Percentiles rank a stretch among this genome's conserved stretches.
Evolutionary conservation across 2,888 invertebrate species (phyloP).

Genomic region (Acanthosepion pharaonis): DNA sequence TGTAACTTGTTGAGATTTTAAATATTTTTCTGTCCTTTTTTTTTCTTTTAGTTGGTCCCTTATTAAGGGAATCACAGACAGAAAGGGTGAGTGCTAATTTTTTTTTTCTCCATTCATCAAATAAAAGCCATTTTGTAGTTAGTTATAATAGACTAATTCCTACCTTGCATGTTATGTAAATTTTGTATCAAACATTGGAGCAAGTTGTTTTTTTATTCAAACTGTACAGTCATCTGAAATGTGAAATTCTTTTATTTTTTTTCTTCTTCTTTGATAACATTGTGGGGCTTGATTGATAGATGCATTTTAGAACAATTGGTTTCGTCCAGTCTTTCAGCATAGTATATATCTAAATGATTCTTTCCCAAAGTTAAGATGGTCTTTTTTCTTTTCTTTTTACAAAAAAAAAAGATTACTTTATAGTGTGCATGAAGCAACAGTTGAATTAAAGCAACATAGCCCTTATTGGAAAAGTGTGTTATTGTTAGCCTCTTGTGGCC

Average conservation of each 20-base stretch:
- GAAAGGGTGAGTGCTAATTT: conserved; percentile 7
- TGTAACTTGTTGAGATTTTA: not conserved
- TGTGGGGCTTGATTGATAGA: too few relatives aligned
- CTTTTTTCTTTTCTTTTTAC: too few relatives aligned
- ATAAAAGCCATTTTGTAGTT: not conserved
- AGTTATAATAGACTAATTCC: not conserved
- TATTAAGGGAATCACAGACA: conserved; percentile 43
- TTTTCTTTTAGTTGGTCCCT: conserved; percentile 43
- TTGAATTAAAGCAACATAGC: too few relatives aligned
- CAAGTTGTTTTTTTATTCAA: not conserved
- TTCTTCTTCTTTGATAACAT: too few relatives aligned
- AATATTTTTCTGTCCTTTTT: not conserved
- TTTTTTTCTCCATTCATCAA: not conserved
- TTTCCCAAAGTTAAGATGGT: too few relatives aligned
- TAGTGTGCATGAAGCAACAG: too few relatives aligned
- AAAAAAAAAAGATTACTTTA: too few relatives aligned
- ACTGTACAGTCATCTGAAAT: not conserved
- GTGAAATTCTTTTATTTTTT: not conserved
- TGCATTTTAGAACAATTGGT: too few relatives aligned
- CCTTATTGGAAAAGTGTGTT: too few relatives aligned
- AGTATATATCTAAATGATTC: too few relatives aligned
- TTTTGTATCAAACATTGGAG: not conserved
- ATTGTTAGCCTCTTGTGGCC: too few relatives aligned
- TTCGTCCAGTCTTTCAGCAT: too few relatives aligned
- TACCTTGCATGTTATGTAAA: not conserved